Percentiles rank a stretch among this genome's conserved stretches.
Conservation (phyloP, 2,113 vertebrate genomes). For the Vanacampus margaritifer region DNA sequence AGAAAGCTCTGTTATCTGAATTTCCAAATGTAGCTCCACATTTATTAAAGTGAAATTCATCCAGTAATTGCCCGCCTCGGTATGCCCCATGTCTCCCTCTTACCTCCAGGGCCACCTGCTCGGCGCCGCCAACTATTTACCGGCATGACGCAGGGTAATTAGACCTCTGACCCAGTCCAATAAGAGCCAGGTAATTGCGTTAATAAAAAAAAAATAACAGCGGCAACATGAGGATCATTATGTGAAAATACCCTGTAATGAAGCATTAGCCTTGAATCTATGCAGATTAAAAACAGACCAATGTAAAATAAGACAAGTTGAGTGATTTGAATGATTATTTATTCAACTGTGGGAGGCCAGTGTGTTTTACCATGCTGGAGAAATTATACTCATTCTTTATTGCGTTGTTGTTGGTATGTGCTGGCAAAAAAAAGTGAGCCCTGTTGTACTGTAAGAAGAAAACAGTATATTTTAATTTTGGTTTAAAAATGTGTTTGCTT, state of each 20-base stretch:
- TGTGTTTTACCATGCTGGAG: not conserved
- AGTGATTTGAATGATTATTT: constrained; percentile 25
- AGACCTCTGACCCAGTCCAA: constrained; percentile 73
- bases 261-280: constrained; percentile 81
- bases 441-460: too few relatives aligned
- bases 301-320: constrained; percentile 57
- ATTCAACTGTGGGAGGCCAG: not conserved
- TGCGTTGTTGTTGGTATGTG: not conserved
- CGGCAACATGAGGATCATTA: constrained; percentile 77
- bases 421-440: not conserved
- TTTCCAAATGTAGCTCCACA: constrained; percentile 92
- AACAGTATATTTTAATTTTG: too few relatives aligned
- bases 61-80: constrained; percentile 87
- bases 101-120: constrained; percentile 87
- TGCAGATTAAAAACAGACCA: constrained; percentile 80
- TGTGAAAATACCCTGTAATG: constrained; percentile 79
- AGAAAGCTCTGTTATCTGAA: constrained; percentile 85
- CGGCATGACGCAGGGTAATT: constrained; percentile 76
- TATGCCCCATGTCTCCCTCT: constrained; percentile 82
- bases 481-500: too few relatives aligned
- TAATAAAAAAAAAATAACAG: constrained; percentile 78
- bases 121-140: constrained; percentile 77
- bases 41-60: constrained; percentile 97
- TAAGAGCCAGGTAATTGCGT: constrained; percentile 76
- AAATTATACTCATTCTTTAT: not conserved